phyloP scores from a whole-genome alignment of 1,140 invertebrate genomes.

The Drosophila gunungcola region DNA sequence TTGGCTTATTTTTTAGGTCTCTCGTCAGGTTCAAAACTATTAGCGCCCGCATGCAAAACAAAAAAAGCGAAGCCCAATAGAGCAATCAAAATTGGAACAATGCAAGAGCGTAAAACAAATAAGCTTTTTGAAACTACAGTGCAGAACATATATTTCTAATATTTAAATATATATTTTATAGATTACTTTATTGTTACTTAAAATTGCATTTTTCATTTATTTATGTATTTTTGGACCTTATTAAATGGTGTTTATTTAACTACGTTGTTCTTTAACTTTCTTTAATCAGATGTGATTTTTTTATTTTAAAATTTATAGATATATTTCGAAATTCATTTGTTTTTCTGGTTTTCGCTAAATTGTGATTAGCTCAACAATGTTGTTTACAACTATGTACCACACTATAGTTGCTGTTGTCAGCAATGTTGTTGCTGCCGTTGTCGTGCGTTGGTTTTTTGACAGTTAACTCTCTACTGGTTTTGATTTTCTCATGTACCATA shows the following conservation, averaged over 20 bases:
- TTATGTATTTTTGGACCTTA: too few relatives aligned
- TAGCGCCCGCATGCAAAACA: conserved; percentile 48
- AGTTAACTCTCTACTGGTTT: conserved; percentile 50
- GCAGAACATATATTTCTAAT: background rate
- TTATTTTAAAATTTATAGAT: too few relatives aligned
- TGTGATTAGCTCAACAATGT: background rate
- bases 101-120: conserved; percentile 34
- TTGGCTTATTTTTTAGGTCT: conserved; percentile 19
- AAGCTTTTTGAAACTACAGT: conserved; percentile 19
- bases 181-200: background rate
- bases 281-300: too few relatives aligned
- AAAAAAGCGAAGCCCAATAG: conserved; percentile 21
- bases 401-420: conserved; percentile 33
- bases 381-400: conserved; percentile 1
- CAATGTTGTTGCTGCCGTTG: conserved; percentile 34
- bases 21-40: conserved; percentile 45
- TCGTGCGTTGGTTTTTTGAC: conserved; percentile 41
- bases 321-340: too few relatives aligned
- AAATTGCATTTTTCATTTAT: too few relatives aligned
- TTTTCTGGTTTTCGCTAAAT: too few relatives aligned
- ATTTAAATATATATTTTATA: background rate
- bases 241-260: too few relatives aligned
- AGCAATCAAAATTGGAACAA: conserved; percentile 51
- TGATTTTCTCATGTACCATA: conserved; percentile 28
- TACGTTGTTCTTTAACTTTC: too few relatives aligned